phyloP scores from a whole-genome alignment of 2,113 vertebrate genomes.

The Pelmatolapia mariae region DNA sequence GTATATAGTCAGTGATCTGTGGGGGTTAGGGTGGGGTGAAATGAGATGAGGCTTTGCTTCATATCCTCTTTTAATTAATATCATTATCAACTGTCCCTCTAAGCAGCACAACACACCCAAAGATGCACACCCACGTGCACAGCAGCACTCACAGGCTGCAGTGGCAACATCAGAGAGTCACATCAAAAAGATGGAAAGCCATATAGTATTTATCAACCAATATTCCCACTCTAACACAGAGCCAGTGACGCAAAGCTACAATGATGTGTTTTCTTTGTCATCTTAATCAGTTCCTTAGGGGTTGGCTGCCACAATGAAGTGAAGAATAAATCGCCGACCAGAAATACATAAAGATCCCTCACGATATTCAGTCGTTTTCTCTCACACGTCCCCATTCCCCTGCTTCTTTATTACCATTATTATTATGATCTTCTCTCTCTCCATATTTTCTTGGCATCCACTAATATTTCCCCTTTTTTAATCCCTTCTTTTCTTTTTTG shows the following conservation, averaged over 20 bases:
- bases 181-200: slow-evolving; percentile 26
- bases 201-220: slow-evolving; percentile 43
- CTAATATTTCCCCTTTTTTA: neutral
- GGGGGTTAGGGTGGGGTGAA: neutral
- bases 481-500: neutral
- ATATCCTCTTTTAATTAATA: slow-evolving; percentile 62
- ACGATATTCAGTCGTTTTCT: neutral
- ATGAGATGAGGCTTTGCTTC: slow-evolving; percentile 49
- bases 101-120: neutral
- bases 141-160: neutral
- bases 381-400: neutral
- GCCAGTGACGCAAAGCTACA: neutral
- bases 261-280: slow-evolving; percentile 47
- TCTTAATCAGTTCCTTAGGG: slow-evolving; percentile 52
- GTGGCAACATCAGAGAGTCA: slow-evolving; percentile 16
- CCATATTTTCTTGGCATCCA: neutral
- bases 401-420: neutral
- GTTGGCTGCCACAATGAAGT: slow-evolving; percentile 19
- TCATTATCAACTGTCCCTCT: slow-evolving; percentile 38
- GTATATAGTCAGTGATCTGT: slow-evolving; percentile 46
- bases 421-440: neutral
- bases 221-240: neutral
- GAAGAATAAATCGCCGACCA: slow-evolving; percentile 33
- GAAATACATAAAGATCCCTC: slow-evolving; percentile 20
- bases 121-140: neutral